A percentile compares a stretch with the other conserved stretches of the same genome.
Evolutionary conservation across 2,113 vertebrate species (phyloP).

Genomic region (Cinclus cinclus): DNA sequence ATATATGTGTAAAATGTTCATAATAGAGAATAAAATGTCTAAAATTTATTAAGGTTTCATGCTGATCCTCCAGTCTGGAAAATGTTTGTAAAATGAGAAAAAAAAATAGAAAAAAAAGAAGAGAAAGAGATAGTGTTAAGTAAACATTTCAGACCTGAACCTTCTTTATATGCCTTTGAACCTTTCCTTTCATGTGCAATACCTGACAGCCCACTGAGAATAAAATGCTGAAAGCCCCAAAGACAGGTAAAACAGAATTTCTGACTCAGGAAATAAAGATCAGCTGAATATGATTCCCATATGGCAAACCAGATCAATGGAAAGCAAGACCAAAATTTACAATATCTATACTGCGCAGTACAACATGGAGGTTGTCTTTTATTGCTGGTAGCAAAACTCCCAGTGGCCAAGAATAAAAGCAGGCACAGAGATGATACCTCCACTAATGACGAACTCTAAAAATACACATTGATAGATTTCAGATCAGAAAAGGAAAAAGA

Average conservation of each 20-base stretch:
- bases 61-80: constrained; percentile 67
- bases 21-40: constrained; percentile 42
- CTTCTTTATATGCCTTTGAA: constrained; percentile 80
- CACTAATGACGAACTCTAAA: constrained; percentile 64
- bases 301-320: constrained; percentile 81
- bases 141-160: constrained; percentile 78
- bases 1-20: constrained; percentile 33
- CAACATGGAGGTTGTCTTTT: constrained; percentile 75
- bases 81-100: constrained; percentile 72
- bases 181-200: constrained; percentile 79
- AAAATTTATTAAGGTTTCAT: constrained; percentile 70
- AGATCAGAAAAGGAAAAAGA: constrained; percentile 2
- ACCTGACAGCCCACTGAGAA: constrained; percentile 75
- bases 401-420: constrained; percentile 68
- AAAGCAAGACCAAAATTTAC: constrained; percentile 80
- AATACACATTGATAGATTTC: constrained; percentile 45
- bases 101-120: background rate
- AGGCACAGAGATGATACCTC: constrained; percentile 57
- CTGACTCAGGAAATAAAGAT: constrained; percentile 85
- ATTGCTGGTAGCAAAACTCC: constrained; percentile 75
- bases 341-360: constrained; percentile 73
- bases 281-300: constrained; percentile 81
- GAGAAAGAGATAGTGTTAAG: constrained; percentile 65
- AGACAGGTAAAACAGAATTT: constrained; percentile 83
- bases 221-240: constrained; percentile 78